Evolutionary conservation across 2,797 vertebrate genomes (phyloP).

Genomic region (Onychomys torridus): DNA sequence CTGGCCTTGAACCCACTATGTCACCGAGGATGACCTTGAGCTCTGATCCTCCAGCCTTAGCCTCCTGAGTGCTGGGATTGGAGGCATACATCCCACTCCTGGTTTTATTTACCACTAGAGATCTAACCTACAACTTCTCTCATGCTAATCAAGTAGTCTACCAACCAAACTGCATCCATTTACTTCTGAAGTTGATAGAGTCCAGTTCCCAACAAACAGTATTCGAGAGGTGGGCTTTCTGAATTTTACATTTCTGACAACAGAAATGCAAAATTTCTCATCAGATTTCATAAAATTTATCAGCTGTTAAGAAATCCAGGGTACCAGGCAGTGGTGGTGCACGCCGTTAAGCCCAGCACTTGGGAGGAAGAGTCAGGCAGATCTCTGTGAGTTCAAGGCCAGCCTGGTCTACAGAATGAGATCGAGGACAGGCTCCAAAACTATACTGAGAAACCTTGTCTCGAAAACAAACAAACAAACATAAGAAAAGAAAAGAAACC

Average conservation of each 20-base stretch:
- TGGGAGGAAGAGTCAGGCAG: not conserved
- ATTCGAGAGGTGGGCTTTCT: not conserved
- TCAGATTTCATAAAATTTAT: not conserved
- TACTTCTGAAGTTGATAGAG: not conserved
- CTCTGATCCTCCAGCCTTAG: not conserved
- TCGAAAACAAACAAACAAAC: not conserved
- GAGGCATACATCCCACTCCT: not conserved
- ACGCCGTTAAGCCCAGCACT: not conserved
- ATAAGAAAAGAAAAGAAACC: not conserved
- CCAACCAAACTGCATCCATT: not conserved
- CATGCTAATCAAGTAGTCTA: not conserved
- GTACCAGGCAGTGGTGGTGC: not conserved
- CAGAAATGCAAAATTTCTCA: not conserved
- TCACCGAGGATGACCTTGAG: not conserved
- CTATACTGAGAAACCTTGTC: not conserved
- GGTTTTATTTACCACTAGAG: not conserved
- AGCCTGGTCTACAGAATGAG: not conserved
- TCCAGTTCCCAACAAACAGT: not conserved
- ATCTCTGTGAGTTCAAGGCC: not conserved
- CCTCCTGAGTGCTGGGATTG: not conserved
- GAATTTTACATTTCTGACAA: constrained; percentile 1
- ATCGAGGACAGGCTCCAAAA: not conserved
- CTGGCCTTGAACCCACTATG: not conserved
- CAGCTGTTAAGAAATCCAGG: not conserved
- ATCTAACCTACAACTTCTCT: not conserved